phyloP scores from a whole-genome alignment of 2,888 invertebrate species.

The Nymphalis polychloros region DNA sequence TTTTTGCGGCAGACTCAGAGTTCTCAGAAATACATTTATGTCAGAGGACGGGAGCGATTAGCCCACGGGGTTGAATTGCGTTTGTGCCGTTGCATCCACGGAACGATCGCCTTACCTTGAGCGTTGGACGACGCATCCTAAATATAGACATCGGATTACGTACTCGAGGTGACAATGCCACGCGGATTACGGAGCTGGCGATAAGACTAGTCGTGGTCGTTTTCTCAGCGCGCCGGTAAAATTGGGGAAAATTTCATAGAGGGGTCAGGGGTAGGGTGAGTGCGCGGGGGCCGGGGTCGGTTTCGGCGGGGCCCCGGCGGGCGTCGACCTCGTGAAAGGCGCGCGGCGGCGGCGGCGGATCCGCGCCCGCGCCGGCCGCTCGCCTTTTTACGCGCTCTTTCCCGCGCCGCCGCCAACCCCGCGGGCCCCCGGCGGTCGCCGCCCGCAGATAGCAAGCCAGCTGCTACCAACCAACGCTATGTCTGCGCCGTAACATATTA shows the following conservation, averaged over 20 bases:
- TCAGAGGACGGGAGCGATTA: slow-evolving; percentile 43
- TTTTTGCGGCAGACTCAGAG: slow-evolving; percentile 59
- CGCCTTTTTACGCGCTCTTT: slow-evolving; percentile 79
- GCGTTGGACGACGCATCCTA: slow-evolving; percentile 46
- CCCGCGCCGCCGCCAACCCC: slow-evolving; percentile 75
- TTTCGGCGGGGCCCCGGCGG: slow-evolving; percentile 72
- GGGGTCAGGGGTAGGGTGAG: slow-evolving; percentile 54
- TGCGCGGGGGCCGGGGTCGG: slow-evolving; percentile 51
- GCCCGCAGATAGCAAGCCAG: slow-evolving; percentile 79
- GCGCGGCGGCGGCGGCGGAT: slow-evolving; percentile 65
- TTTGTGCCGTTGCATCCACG: slow-evolving; percentile 39
- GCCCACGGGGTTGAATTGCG: slow-evolving; percentile 31
- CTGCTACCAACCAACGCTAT: slow-evolving; percentile 67
- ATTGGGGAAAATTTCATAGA: slow-evolving; percentile 54
- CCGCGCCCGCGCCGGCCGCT: slow-evolving; percentile 70
- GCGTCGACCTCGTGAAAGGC: slow-evolving; percentile 79
- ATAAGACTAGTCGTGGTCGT: slow-evolving; percentile 27
- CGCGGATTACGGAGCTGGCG: slow-evolving; percentile 40
- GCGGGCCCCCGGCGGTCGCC: slow-evolving; percentile 79
- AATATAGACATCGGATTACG: slow-evolving; percentile 53
- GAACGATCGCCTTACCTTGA: slow-evolving; percentile 51
- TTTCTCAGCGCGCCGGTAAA: slow-evolving; percentile 43
- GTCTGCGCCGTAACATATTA: slow-evolving; percentile 63
- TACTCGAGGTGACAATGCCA: slow-evolving; percentile 46
- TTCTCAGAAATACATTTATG: slow-evolving; percentile 55